phyloP scores from a whole-genome alignment of 2,113 vertebrate genomes.

The Gallinago jamesoni region DNA sequence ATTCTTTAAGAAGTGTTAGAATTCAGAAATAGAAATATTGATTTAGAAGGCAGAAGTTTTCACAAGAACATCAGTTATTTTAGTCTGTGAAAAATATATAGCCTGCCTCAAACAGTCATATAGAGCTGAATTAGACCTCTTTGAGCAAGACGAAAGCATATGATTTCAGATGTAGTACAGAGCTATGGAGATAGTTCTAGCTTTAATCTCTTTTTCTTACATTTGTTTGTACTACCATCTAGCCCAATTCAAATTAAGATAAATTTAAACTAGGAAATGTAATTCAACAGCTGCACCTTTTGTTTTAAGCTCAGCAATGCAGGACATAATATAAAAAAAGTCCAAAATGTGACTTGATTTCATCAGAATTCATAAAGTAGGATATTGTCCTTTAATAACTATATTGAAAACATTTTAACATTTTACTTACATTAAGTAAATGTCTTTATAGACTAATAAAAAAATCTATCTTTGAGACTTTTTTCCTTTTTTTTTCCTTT shows the following conservation, averaged over 20 bases:
- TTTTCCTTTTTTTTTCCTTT: background rate
- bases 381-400: background rate
- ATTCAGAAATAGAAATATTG: background rate
- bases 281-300: background rate
- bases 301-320: background rate
- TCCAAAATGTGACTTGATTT: background rate
- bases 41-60: background rate
- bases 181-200: background rate
- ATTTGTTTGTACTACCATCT: background rate
- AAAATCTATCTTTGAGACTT: rapidly evolving
- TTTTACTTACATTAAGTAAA: background rate
- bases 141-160: background rate
- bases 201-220: background rate
- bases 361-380: background rate
- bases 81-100: background rate
- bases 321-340: background rate
- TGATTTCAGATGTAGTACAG: background rate
- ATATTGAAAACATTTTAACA: background rate
- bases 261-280: background rate
- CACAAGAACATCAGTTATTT: background rate
- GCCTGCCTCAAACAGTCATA: background rate
- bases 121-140: background rate
- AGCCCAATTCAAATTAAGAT: background rate
- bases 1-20: background rate
- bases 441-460: background rate